These are phyloP conservation scores for Pollenia amentaria DNA, from an alignment of 2,888 invertebrate species.

Conservation along the genomic window DNA sequence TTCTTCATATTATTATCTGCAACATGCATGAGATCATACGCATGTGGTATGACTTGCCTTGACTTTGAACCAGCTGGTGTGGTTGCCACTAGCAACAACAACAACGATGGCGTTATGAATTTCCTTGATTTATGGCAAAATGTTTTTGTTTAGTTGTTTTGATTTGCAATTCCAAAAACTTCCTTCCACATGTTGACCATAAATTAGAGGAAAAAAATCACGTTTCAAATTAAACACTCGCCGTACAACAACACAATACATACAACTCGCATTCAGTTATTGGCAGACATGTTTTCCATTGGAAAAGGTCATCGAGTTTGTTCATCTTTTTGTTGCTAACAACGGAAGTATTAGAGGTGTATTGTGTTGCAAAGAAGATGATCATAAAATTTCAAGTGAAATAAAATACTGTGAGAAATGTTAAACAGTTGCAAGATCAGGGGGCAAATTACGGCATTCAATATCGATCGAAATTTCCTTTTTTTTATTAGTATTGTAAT, in stretches of 20 bases:
- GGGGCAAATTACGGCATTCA: no score
- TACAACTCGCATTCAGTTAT: not conserved
- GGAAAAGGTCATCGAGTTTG: constrained; percentile 68
- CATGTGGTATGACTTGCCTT: constrained; percentile 37
- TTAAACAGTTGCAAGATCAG: no score
- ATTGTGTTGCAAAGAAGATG: constrained; percentile 47
- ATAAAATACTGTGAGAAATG: constrained; percentile 22
- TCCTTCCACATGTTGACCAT: constrained; percentile 31
- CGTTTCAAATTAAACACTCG: constrained; percentile 34
- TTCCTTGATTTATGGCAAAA: constrained; percentile 67
- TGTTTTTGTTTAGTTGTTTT: constrained; percentile 18
- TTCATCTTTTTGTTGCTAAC: constrained; percentile 29
- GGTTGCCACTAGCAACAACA: not conserved
- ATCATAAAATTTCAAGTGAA: constrained; percentile 20
- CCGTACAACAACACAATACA: not conserved
- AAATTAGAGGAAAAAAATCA: constrained; percentile 9
- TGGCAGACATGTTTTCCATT: constrained; percentile 28
- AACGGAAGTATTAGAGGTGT: constrained; percentile 61
- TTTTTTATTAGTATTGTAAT: no score
- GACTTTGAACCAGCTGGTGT: constrained; percentile 21
- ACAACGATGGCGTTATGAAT: constrained; percentile 25
- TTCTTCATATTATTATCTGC: constrained; percentile 32
- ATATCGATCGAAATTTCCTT: no score
- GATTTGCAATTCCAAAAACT: constrained; percentile 19
- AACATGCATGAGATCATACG: constrained; percentile 16